phyloP scores from a whole-genome alignment of 2,797 vertebrate species.

The Jordanella pulchra region DNA sequence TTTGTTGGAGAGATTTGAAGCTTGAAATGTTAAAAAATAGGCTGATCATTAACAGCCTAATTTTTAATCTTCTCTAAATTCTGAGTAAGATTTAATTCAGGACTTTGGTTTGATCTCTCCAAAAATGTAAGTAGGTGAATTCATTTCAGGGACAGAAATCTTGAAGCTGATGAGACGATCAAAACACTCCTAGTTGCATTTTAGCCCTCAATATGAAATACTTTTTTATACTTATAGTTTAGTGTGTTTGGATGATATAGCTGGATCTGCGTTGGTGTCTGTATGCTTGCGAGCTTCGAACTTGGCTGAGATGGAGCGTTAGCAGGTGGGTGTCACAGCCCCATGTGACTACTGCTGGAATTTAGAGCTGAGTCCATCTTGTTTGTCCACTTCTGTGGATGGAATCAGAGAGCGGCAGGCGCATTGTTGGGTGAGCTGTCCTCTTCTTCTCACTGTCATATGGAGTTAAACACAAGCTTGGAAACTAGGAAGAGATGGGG shows the following conservation, averaged over 20 bases:
- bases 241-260: constrained; percentile 3
- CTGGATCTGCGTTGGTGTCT: background rate
- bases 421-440: constrained; percentile 11
- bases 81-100: no score
- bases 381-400: constrained; percentile 20
- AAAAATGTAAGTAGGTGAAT: no score
- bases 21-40: no score
- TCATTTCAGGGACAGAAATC: background rate
- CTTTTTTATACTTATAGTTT: background rate
- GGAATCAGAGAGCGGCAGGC: constrained; percentile 22
- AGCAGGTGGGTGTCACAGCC: constrained; percentile 67
- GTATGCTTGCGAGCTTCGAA: constrained; percentile 9
- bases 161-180: background rate
- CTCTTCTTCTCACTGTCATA: constrained; percentile 33
- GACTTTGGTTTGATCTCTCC: no score
- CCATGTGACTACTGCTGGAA: constrained; percentile 70
- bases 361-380: constrained; percentile 53
- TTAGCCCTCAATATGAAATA: constrained; percentile 33
- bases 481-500: constrained; percentile 66
- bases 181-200: constrained; percentile 24
- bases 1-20: no score
- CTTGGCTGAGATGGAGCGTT: constrained; percentile 39
- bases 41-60: no score
- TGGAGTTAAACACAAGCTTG: constrained; percentile 62
- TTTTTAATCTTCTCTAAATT: no score